phyloP scores from a whole-genome alignment of 2,113 vertebrate species.

The Hippocampus barbouri region DNA sequence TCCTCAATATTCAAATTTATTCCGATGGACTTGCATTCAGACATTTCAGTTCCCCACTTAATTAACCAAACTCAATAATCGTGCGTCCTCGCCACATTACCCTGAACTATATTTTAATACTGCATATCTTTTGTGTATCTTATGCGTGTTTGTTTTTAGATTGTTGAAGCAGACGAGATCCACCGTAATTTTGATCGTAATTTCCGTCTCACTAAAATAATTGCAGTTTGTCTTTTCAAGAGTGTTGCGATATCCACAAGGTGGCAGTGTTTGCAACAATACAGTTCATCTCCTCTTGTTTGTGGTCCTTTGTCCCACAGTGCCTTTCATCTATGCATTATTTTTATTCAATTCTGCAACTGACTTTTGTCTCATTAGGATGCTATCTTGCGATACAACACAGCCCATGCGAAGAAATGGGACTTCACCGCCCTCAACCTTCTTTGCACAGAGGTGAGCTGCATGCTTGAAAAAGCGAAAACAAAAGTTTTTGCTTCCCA shows the following conservation, averaged over 20 bases:
- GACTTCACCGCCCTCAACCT: constrained; percentile 89
- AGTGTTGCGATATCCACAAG: constrained; percentile 45
- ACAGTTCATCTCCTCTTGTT: neutral
- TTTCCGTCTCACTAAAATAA: neutral
- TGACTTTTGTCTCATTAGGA: constrained; percentile 70
- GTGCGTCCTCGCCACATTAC: no score
- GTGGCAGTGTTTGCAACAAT: constrained; percentile 50
- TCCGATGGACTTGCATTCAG: no score
- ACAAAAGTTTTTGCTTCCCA: neutral
- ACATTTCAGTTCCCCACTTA: no score
- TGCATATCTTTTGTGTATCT: neutral
- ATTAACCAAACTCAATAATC: no score
- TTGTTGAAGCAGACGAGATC: neutral
- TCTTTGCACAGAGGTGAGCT: constrained; percentile 88
- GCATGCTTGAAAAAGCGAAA: neutral
- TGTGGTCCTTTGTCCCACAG: neutral
- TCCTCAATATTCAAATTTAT: no score
- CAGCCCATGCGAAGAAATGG: constrained; percentile 89
- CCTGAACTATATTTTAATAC: no score
- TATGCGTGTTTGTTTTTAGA: neutral
- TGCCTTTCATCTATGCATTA: neutral
- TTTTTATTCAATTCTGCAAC: neutral
- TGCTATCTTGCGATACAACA: constrained; percentile 89
- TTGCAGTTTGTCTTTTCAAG: neutral
- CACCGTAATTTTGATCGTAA: neutral